Percentiles rank a stretch among this genome's conserved stretches.
Conservation (phyloP, 2,113 vertebrate species). For the Mastomys coucha region DNA sequence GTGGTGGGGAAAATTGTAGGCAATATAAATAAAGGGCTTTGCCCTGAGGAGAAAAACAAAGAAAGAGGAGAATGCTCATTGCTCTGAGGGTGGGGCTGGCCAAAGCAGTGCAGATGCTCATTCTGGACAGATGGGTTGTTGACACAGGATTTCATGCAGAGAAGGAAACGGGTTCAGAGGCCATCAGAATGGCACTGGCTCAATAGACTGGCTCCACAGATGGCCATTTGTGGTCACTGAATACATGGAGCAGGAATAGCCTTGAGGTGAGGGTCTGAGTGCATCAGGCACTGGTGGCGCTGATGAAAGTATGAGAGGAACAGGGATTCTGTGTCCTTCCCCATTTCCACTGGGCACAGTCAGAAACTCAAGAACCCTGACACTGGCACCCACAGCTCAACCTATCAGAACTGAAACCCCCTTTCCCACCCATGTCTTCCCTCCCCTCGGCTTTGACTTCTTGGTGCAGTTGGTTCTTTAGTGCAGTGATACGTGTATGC, state of each 20-base stretch:
- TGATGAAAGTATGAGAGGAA: neutral
- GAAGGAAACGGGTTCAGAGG: neutral
- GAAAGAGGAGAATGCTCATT: neutral
- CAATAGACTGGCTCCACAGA: neutral
- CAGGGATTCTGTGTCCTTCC: too few relatives aligned
- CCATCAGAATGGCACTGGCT: neutral
- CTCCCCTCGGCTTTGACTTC: neutral
- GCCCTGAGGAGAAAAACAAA: neutral
- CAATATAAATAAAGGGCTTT: neutral
- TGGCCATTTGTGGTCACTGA: neutral
- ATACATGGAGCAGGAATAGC: neutral
- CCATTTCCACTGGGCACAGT: neutral
- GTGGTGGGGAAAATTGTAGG: slow-evolving; percentile 15
- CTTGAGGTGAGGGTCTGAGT: neutral
- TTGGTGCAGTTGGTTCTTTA: neutral
- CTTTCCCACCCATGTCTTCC: neutral
- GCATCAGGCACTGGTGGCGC: neutral
- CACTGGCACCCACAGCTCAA: neutral
- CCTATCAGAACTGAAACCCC: fast-evolving
- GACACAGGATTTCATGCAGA: neutral
- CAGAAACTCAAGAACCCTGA: neutral
- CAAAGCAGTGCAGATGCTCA: neutral
- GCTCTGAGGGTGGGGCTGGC: neutral
- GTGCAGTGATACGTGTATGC: fast-evolving
- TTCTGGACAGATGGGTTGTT: neutral